Evolutionary conservation across 2,888 invertebrate species (phyloP).

Genomic region (Seira ritae): DNA sequence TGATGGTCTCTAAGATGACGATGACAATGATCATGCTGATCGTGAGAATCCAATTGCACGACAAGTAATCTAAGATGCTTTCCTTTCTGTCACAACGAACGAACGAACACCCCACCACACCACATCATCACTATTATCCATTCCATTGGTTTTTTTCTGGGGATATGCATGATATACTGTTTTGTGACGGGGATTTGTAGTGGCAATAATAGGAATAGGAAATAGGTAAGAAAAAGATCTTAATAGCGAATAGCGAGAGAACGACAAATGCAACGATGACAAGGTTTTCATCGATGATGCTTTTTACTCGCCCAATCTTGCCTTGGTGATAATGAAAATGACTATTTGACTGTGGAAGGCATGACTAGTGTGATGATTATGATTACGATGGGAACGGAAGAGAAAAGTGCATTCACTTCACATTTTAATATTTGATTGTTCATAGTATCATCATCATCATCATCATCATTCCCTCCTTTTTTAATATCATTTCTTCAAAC

Average conservation of each 20-base stretch:
- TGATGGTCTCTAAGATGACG: slow-evolving; percentile 31
- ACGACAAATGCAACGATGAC: slow-evolving; percentile 42
- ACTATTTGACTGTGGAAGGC: slow-evolving; percentile 35
- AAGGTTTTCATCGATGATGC: slow-evolving; percentile 41
- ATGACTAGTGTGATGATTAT: background rate
- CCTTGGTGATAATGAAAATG: slow-evolving; percentile 34
- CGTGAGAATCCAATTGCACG: slow-evolving; percentile 66
- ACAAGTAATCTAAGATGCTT: slow-evolving; percentile 56
- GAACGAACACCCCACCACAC: slow-evolving; percentile 17
- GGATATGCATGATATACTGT: slow-evolving; percentile 43
- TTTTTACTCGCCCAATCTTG: slow-evolving; percentile 25
- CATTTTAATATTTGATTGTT: slow-evolving; percentile 16
- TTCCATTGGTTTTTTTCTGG: background rate
- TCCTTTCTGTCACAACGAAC: slow-evolving; percentile 48
- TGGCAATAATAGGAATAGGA: slow-evolving; percentile 47
- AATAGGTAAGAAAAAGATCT: slow-evolving; percentile 1
- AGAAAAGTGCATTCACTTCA: slow-evolving; percentile 57
- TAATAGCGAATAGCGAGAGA: slow-evolving; percentile 26
- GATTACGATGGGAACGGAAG: slow-evolving; percentile 53
- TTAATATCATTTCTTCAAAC: slow-evolving; percentile 38
- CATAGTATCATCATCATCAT: slow-evolving; percentile 15
- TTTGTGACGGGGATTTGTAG: slow-evolving; percentile 51
- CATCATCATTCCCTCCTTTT: slow-evolving; percentile 6
- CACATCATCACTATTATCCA: background rate
- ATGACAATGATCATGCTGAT: slow-evolving; percentile 59